phyloP scores from a whole-genome alignment of 1,140 invertebrate genomes.

The Diorhabda carinulata region DNA sequence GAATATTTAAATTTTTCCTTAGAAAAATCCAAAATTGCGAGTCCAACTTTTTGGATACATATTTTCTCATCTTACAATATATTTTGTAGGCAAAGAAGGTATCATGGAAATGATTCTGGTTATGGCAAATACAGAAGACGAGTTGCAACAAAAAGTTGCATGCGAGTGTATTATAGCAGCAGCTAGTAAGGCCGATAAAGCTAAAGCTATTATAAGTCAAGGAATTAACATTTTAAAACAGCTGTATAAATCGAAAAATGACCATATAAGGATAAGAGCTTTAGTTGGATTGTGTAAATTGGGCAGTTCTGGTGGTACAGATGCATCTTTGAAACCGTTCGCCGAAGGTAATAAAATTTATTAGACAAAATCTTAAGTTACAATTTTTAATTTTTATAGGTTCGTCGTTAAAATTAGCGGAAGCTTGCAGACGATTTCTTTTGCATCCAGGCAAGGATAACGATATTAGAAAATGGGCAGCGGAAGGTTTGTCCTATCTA shows the following conservation, averaged over 20 bases:
- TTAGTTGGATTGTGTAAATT: constrained; percentile 95
- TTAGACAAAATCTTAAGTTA: background rate
- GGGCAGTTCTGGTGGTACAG: constrained; percentile 92
- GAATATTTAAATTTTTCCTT: too few relatives aligned
- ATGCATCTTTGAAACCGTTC: constrained; percentile 90
- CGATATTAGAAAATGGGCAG: constrained; percentile 91
- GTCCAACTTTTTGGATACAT: too few relatives aligned
- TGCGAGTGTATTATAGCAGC: constrained; percentile 96
- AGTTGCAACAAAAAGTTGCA: constrained; percentile 86
- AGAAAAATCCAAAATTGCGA: too few relatives aligned
- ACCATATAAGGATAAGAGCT: constrained; percentile 83
- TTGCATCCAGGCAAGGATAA: constrained; percentile 82
- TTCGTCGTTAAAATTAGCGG: constrained; percentile 86
- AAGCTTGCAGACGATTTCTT: constrained; percentile 88
- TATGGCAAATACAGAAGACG: constrained; percentile 84
- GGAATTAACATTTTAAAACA: constrained; percentile 93
- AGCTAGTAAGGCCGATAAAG: constrained; percentile 96
- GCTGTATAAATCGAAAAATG: constrained; percentile 87
- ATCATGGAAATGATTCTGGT: constrained; percentile 95
- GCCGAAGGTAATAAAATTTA: constrained; percentile 63
- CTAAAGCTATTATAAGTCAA: constrained; percentile 82
- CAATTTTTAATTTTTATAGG: constrained; percentile 41
- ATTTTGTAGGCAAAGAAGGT: constrained; percentile 70
- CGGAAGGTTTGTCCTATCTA: constrained; percentile 95
- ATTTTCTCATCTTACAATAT: background rate